Evolutionary conservation across 2,797 vertebrate species (phyloP).

Genomic region (Molossus alvarezi): DNA sequence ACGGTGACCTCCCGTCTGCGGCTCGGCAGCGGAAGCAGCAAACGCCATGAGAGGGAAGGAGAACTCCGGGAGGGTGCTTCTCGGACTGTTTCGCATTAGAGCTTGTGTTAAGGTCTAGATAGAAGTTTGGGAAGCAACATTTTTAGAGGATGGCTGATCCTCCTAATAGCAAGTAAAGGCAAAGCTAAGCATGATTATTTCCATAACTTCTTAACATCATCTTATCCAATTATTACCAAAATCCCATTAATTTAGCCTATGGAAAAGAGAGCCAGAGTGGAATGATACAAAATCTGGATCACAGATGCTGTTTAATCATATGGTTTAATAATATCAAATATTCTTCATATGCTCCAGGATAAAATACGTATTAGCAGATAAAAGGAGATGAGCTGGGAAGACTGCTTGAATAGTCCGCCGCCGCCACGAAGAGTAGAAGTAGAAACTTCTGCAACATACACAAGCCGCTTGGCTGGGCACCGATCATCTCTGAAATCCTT

Average conservation of each 20-base stretch:
- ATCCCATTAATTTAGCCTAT: not conserved
- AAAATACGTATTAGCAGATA: conserved; percentile 1
- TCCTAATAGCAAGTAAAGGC: not conserved
- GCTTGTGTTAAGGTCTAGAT: not conserved
- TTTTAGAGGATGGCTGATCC: not conserved
- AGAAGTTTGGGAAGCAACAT: not conserved
- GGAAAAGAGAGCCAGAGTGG: not conserved
- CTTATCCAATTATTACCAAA: conserved; percentile 42
- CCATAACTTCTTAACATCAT: conserved; percentile 46
- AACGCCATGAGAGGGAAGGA: not conserved
- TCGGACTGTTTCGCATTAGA: not conserved
- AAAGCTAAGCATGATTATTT: conserved; percentile 11
- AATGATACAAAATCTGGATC: conserved; percentile 17
- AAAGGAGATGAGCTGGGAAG: conserved; percentile 45
- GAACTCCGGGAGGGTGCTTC: not conserved
- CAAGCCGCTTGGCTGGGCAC: not conserved
- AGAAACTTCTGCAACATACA: not conserved
- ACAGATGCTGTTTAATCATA: conserved; percentile 9
- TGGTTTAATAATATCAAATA: conserved; percentile 52
- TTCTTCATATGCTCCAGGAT: not conserved
- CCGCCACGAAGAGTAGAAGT: not conserved
- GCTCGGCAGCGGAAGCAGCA: not conserved
- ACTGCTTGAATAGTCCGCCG: not conserved
- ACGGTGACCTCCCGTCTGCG: not conserved
- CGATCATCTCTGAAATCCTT: conserved; percentile 24